A percentile compares a stretch with the other conserved stretches of the same genome.
These are phyloP conservation scores for Aquatica leii DNA, from an alignment of 2,888 invertebrate species.

Conservation along the genomic window DNA sequence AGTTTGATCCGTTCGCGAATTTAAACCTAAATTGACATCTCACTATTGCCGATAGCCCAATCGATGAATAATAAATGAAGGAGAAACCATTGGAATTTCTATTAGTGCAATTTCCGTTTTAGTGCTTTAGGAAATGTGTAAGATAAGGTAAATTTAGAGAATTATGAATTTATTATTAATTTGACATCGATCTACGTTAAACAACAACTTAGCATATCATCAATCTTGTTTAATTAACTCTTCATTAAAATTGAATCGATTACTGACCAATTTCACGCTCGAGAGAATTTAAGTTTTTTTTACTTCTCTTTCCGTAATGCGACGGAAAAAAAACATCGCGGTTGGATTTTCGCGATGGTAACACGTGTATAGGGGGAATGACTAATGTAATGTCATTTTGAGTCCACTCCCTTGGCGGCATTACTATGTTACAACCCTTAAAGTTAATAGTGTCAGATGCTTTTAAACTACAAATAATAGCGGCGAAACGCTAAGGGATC, in stretches of 20 bases:
- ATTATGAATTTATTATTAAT: constrained; percentile 21
- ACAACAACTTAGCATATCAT: constrained; percentile 13
- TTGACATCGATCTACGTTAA: constrained; percentile 13
- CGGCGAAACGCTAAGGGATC: constrained; percentile 6
- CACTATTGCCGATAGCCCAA: background rate
- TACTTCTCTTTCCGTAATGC: background rate
- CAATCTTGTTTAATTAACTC: constrained; percentile 23
- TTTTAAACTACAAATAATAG: constrained; percentile 31
- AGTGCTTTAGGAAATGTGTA: background rate
- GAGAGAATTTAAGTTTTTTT: background rate
- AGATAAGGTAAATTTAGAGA: constrained; percentile 5
- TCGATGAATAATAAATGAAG: constrained; percentile 15
- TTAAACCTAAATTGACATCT: constrained; percentile 2
- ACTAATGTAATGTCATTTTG: constrained; percentile 30
- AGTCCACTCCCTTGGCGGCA: constrained; percentile 7
- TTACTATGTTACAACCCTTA: constrained; percentile 13
- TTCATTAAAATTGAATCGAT: constrained; percentile 6
- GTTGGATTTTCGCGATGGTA: constrained; percentile 21
- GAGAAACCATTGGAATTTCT: constrained; percentile 3
- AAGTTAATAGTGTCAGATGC: constrained; percentile 29
- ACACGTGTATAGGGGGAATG: too few species aligned
- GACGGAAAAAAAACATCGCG: constrained; percentile 16
- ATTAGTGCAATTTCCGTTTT: background rate
- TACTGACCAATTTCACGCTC: constrained; percentile 10
- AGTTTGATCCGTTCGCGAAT: background rate